These are phyloP conservation scores for Serilophus lunatus DNA, from an alignment of 2,113 vertebrate genomes.

Conservation along the genomic window DNA sequence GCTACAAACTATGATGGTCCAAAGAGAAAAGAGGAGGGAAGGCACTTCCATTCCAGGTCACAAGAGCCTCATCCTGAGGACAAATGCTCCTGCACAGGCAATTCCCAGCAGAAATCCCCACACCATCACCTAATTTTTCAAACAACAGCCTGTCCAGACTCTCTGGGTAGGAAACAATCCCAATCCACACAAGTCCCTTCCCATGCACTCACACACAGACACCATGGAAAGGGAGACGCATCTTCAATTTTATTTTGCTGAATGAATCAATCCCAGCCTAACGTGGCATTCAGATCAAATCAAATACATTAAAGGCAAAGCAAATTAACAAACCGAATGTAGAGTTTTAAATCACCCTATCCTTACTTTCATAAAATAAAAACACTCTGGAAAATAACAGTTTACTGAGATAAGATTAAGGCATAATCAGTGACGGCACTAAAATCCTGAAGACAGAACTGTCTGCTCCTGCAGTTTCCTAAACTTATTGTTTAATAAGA, in stretches of 20 bases:
- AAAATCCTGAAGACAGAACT: not conserved
- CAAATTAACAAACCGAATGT: not conserved
- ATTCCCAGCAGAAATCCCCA: not conserved
- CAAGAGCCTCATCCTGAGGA: not conserved
- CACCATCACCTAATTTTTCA: not conserved
- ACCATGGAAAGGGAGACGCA: not conserved
- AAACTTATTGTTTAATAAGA: not conserved
- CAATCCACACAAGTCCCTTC: not conserved
- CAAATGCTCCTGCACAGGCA: not conserved
- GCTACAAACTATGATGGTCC: not conserved
- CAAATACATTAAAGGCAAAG: not conserved
- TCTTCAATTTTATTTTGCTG: not conserved
- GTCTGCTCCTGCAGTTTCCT: not conserved
- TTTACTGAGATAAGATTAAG: not conserved
- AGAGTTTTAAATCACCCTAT: not conserved
- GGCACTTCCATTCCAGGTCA: not conserved
- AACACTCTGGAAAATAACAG: not conserved
- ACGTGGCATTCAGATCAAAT: not conserved
- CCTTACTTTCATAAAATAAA: not conserved
- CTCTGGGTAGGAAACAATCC: not conserved
- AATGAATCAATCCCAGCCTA: not conserved
- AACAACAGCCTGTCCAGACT: not conserved
- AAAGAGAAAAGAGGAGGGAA: not conserved
- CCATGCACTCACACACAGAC: not conserved
- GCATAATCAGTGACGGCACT: not conserved